Base-by-base conservation (phyloP, 2,797 vertebrate species). In the Sebastes baramenuke region DNA sequence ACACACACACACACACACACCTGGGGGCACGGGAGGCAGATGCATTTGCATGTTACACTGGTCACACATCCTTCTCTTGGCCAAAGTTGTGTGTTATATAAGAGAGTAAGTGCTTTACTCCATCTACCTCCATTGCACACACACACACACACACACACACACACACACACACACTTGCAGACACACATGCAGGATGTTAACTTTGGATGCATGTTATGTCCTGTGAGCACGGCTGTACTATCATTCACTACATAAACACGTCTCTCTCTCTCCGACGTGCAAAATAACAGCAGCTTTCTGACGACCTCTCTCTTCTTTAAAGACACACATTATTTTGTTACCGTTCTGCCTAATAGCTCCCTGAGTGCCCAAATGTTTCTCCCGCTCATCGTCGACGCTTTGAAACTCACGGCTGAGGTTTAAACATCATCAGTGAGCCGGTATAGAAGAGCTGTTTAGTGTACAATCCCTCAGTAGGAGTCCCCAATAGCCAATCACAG, bases 81-180 rank as follows among this genome's bases (percentile, higher is more conserved):
- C 80, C 82, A 83, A 80, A 88, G 85, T 70, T 81, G 42, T 61
- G 78, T 58, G 78, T 92, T 93, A 93, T 87, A 87, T 93, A 91
- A 91, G 84, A 77, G 65, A 69, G 68, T 87, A 85, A 89, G 86
- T 84, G 78, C 80, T 91, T 61, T 36, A 72, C 77, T 87, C 55
- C 52, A 64, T 76, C 69, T 83, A 62, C 62, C 77, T 78, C 66
- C 64, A 18, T 32, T 38, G 32, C 38, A 60, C 64, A 36, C 67
- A 65, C 30, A 58, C 56, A 54, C 56, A 34, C 64, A 36, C 67
- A 60, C 30, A 64, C 56, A 42, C 36, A 60, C 64, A 30, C 67
- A 64, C 30, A 58, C 56, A 42, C 36, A 8, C 32, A 11, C 34
- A 36, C 34, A 54, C 60, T 62, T 69, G 75, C 72, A 55, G n/a